Evolutionary conservation across 2,113 vertebrate species (phyloP), one percentile per base, ranked within the genome.

Genomic region (Laterallus jamaicensis): DNA sequence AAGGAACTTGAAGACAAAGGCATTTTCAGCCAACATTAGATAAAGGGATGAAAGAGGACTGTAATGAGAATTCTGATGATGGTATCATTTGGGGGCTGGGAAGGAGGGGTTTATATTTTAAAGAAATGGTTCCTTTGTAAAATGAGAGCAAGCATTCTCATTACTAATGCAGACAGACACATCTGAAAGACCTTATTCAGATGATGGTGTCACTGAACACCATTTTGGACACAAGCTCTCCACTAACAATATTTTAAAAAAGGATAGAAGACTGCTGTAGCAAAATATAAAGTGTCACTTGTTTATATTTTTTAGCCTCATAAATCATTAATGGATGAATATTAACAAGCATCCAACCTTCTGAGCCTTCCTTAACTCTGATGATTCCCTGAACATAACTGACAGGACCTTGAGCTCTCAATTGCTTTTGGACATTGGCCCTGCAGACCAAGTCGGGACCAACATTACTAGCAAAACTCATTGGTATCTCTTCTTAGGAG

Each of bases 131-230:
- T 93, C 75, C 91, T 91, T 89, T 93, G 90, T 95, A 90, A 96
- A 94, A 97, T 75, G 93, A 93, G 92, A 96, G 88, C 64, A 63
- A 81, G 35, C 28, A 47, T 69, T 82, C 84, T 82, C 83, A 92
- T 95, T 83, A 92, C 29, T 55, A 67, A 91, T 42, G 95, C 60
- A 67, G 86, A 63, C 84, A 85, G 81, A 94, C 3, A 2, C 73
- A 69, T 92, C 92, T 97, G 91, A 97, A 97, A 97, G 95, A 66
- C 92, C 83, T 96, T 74, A 96, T 97, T 97, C 95, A 97, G 80
- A 21, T 67, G 82, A 81, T 90, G 82, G 92, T 92, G 93, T 92
- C 94, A 91, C 89, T 13, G 7, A 93, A 89, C 84, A 90, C 64
- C 87, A 94, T 96, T 96, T 88, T 95, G 93, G 64, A 67, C 93